phyloP scores from a whole-genome alignment of 2,113 vertebrate genomes.

The Recurvirostra avosetta region DNA sequence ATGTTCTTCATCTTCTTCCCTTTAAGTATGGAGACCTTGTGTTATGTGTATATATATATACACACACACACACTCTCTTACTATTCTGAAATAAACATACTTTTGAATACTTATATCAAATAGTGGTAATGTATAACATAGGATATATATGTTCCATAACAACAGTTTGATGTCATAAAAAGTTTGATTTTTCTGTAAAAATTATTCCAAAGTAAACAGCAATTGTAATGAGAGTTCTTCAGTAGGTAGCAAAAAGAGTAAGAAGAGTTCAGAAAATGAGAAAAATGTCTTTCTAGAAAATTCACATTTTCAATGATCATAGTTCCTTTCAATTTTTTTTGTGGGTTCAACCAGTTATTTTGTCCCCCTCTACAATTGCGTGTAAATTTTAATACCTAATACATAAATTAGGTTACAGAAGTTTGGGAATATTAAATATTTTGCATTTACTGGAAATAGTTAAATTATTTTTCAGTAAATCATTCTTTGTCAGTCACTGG shows the following conservation, averaged over 20 bases:
- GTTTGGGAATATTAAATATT: not conserved
- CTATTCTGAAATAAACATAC: not conserved
- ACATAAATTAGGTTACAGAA: not conserved
- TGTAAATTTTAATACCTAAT: not conserved
- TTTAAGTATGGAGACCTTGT: not conserved
- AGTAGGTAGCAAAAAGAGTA: not conserved
- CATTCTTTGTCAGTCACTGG: not conserved
- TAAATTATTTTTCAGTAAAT: not conserved
- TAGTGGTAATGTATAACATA: not conserved
- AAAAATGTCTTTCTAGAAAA: not conserved
- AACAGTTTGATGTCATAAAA: not conserved
- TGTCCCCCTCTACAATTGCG: not conserved
- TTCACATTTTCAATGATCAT: not conserved
- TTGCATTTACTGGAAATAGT: not conserved
- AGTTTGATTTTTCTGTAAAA: not conserved
- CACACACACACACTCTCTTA: not conserved
- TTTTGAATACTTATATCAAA: not conserved
- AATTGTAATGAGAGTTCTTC: not conserved
- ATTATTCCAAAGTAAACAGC: not conserved
- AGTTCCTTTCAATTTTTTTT: not conserved
- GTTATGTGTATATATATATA: not conserved
- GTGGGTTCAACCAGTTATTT: not conserved
- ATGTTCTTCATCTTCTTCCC: not conserved
- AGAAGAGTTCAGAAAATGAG: not conserved
- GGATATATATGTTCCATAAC: not conserved